Conservation (phyloP, 2,797 vertebrate species). For the Acomys russatus region DNA sequence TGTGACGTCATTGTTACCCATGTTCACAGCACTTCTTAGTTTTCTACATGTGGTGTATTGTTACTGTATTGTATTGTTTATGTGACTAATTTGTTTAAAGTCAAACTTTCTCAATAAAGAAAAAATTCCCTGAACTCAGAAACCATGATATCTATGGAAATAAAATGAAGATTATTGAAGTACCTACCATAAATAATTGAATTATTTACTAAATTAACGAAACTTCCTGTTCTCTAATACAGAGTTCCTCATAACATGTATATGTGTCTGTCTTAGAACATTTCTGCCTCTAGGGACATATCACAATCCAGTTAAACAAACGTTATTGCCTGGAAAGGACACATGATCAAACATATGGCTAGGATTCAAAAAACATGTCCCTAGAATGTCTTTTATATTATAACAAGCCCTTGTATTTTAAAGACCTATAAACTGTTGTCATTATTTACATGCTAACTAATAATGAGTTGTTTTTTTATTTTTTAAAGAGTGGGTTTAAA, state of each 20-base stretch:
- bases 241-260: slow-evolving; percentile 19
- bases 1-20: background rate
- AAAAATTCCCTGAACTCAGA: background rate
- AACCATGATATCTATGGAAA: background rate
- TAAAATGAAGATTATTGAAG: slow-evolving; percentile 3
- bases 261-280: background rate
- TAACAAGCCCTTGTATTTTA: background rate
- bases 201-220: background rate
- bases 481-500: background rate
- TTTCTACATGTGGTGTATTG: background rate
- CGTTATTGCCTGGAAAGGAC: background rate
- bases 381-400: background rate
- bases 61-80: background rate
- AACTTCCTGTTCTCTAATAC: slow-evolving; percentile 46
- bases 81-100: slow-evolving; percentile 29
- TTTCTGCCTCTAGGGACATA: background rate
- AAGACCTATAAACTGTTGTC: slow-evolving; percentile 32
- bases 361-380: slow-evolving; percentile 9
- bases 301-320: background rate
- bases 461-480: background rate
- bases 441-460: slow-evolving; percentile 5
- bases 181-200: slow-evolving; percentile 42
- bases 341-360: background rate
- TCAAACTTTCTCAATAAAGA: background rate
- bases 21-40: background rate